These are phyloP conservation scores for Drosophila vallismaia DNA, from an alignment of 2,888 invertebrate species.

Conservation along the genomic window DNA sequence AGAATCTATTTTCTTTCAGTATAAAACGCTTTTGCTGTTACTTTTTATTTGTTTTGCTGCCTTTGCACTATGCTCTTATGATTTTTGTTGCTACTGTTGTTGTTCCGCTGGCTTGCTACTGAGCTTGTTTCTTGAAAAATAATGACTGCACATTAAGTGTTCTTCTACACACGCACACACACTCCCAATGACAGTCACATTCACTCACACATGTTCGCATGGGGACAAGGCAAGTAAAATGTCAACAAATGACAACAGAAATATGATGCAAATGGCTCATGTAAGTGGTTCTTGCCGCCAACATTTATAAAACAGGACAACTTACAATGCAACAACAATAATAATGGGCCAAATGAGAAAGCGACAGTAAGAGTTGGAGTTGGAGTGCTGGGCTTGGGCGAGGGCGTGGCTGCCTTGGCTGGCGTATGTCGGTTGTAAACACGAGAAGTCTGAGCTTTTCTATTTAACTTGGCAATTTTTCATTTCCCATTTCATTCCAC, in stretches of 20 bases:
- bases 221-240: slow-evolving; percentile 71
- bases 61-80: slow-evolving; percentile 49
- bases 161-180: slow-evolving; percentile 53
- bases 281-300: slow-evolving; percentile 78
- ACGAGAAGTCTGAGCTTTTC: slow-evolving; percentile 36
- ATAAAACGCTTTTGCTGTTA: slow-evolving; percentile 43
- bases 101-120: slow-evolving; percentile 50
- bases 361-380: slow-evolving; percentile 5
- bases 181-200: slow-evolving; percentile 8
- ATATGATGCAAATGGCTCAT: slow-evolving; percentile 82
- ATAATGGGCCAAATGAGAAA: slow-evolving; percentile 8
- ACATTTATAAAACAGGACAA: slow-evolving; percentile 67
- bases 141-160: slow-evolving; percentile 79
- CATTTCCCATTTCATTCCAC: slow-evolving; percentile 49
- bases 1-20: slow-evolving; percentile 4
- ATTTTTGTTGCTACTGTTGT: slow-evolving; percentile 37
- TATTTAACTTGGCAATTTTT: slow-evolving; percentile 60
- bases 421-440: slow-evolving; percentile 31
- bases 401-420: slow-evolving; percentile 7
- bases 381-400: slow-evolving; percentile 20
- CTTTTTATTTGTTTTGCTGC: slow-evolving; percentile 57
- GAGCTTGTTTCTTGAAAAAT: slow-evolving; percentile 75
- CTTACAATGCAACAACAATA: slow-evolving; percentile 60
- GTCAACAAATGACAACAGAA: slow-evolving; percentile 81
- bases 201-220: slow-evolving; percentile 18